Base-by-base conservation (phyloP, 2,888 invertebrate genomes). In the Marronus borbonicus region DNA sequence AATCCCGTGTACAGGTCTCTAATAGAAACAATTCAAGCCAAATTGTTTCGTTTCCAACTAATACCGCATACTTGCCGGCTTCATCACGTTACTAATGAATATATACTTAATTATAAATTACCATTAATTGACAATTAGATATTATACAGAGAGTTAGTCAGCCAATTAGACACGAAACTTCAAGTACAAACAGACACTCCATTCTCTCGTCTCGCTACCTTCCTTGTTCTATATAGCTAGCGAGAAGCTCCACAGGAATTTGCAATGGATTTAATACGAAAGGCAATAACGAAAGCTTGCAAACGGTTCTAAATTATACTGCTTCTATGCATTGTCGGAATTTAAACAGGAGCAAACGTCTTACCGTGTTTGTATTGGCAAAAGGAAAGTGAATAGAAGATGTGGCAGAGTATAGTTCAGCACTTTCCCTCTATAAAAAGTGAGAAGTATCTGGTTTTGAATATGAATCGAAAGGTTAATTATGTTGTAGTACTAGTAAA, bases 51-150 rank as follows among this genome's bases (percentile, higher is more conserved):
- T 69, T 78, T 77, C 69, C 76, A 66, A 31, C 62, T 12, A 10
- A 10, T 31, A 14, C 50, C 17, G 28, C 1, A 10, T 31, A 28
- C 50, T 17, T 58, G 55, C 58, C 70, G 17, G 17, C 55, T 17
- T 44, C 44, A 44, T 17, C 55, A 17, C 75, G 77, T 74, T 36
- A 80, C 75, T 77, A 80, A 81, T 80, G 80, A 80, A 80, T 39
- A 20, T 79, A 77, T 77, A 76, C 81, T 80, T 80, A 76, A 80
- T 80, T 78, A 77, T 79, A 78, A 78, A 76, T 78, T 76, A 80
- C 77, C 79, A 77, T 80, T 81, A 80, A 81, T 81, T 81, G 81
- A 80, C 79, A 81, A 78, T 81, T 81, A 80, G 77, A 75, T 78
- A 62, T 64, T 80, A 66, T 78, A 76, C 76, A 75, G 69, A 78